These are phyloP conservation scores for Rhodophaea formosa DNA, from an alignment of 2,888 invertebrate genomes.

Conservation along the genomic window DNA sequence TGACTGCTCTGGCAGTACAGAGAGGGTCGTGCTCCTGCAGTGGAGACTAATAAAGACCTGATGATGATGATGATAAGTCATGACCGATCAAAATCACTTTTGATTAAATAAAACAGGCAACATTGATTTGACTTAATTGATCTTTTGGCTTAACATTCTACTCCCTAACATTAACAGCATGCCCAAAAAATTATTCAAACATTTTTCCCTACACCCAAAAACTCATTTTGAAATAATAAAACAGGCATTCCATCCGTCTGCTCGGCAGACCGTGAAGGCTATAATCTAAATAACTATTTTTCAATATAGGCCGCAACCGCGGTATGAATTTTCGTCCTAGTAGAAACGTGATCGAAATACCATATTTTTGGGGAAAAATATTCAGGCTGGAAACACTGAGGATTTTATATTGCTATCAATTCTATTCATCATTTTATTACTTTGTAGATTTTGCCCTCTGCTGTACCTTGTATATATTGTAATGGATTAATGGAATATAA, in stretches of 20 bases:
- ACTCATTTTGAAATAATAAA: neutral
- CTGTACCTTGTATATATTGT: too few relatives aligned
- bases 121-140: too few relatives aligned
- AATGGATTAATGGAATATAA: too few relatives aligned
- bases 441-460: neutral
- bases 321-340: conserved; percentile 67
- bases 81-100: too few relatives aligned
- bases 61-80: too few relatives aligned
- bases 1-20: too few relatives aligned
- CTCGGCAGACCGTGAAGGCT: conserved; percentile 33
- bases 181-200: neutral
- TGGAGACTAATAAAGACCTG: too few relatives aligned
- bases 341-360: conserved; percentile 50
- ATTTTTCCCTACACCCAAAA: neutral
- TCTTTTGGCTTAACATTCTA: too few relatives aligned
- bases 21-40: too few relatives aligned
- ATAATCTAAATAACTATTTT: conserved; percentile 74
- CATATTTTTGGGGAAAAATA: conserved; percentile 6
- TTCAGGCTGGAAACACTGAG: neutral
- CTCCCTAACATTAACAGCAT: too few relatives aligned
- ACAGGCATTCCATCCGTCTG: conserved; percentile 36
- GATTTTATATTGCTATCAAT: conserved; percentile 9
- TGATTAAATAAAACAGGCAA: too few relatives aligned
- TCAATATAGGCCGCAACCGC: conserved; percentile 64
- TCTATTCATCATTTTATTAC: neutral